Evolutionary conservation across 2,888 invertebrate genomes (phyloP), one percentile per base, ranked within the genome.

Genomic region (Oxystoma pomonae): DNA sequence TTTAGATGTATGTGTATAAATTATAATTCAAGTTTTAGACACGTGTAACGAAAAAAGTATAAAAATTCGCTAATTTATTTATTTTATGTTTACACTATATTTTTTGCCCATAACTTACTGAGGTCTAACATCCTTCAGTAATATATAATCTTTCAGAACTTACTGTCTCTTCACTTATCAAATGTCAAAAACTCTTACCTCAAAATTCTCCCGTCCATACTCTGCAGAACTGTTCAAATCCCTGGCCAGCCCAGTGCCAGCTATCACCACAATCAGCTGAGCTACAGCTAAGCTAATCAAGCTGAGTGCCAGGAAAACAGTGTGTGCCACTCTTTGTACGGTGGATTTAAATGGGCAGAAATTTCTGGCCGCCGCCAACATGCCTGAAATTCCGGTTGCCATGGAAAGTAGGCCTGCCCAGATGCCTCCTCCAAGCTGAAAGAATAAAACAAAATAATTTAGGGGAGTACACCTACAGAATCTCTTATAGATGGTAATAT

Each of bases 331-430:
- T 81, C 83, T 74, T 81, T 84, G 80, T 78, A 83, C 73, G 78
- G 83, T 76, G 19, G 68, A 68, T 60, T 76, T 76, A 20, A 79
- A 69, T 0, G 78, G 79, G 64, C 80, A 86, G 75, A 85, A 84
- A 70, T 83, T 83, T 68, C 83, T 83, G 69, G 86, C 83, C 57
- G 84, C 83, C 67, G 88, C 87, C 7, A 88, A 80, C 58, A 87
- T 84, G 2, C 88, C 89, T 2, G 87, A 80, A 0, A 82, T 80
- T 1, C 88, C 88, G 0, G 87, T 84, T 3, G 84, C 84, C 16
- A 88, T 83, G 9, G 87, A 85, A 52, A 86, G 80, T 66, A 86
- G 84, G 18, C 89, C 88, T 56, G 87, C 86, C 89, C 89, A 89
- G 61, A 88, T 81, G 1, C 88, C 88, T 1, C 87, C 87, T 19